Base-by-base conservation (phyloP, 2,888 invertebrate species). In the Parascotia fuliginaria region DNA sequence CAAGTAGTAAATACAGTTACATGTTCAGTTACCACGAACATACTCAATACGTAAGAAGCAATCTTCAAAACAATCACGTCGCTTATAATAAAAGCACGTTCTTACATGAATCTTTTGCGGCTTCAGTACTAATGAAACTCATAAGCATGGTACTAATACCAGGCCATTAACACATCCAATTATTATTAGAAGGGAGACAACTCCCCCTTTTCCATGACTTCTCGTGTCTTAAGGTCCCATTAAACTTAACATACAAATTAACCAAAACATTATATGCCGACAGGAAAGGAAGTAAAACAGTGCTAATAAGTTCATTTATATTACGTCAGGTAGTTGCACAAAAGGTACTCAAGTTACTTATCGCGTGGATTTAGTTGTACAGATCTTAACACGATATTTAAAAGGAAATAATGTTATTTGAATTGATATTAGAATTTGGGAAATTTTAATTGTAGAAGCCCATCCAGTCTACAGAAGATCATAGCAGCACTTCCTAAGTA, bases 1-100 rank as follows among this genome's bases (percentile, higher is more conserved):
- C 6, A 4, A 24, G 5, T 19, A 19, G 5, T 19, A 19, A 19
- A 5, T 19, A 3, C 2, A 19, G 19, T 19, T 24, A 24, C 27
- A 32, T 47, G 31, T 3, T 34, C 12, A 31, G 9, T 2, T 13
- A 31, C 11, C 33, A 40, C 32, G 22, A 37, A 47, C 46, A 42
- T 52, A 47, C 49, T 55, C 42, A 48, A 46, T 67, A 65, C 65
- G 70, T 74, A 79, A 75, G 57, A 77, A 79, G 85, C 77, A 77
- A 87, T 89, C 87, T 81, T 77, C 79, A 89, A 85, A 83, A 84
- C 79, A 83, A 81, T 84, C 89, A 88, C 87, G 88, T 89, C 79
- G 69, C 77, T 77, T 80, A 74, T 89, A 87, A 89, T 85, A 85
- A 87, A 81, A 77, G 82, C 89, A 88, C 89, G 88, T 90, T 70